phyloP scores from a whole-genome alignment of 2,888 invertebrate species.

The Chrysolina oricalcia region DNA sequence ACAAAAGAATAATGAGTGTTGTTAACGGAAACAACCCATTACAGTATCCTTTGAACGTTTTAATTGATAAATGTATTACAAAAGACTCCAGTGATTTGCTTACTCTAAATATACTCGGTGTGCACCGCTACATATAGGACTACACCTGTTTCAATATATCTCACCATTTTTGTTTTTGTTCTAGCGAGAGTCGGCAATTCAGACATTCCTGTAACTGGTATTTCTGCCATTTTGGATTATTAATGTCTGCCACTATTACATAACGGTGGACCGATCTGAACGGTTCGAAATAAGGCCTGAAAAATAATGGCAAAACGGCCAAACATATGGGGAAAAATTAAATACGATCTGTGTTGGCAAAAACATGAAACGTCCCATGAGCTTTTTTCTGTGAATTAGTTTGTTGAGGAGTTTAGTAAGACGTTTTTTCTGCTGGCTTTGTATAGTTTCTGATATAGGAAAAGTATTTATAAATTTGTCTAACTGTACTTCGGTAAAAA shows the following conservation, averaged over 20 bases:
- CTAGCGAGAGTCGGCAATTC: conserved; percentile 3
- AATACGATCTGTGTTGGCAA: no score
- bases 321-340: no score
- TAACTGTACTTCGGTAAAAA: no score
- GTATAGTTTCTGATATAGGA: no score
- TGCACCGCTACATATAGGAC: conserved; percentile 36
- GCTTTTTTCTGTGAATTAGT: no score
- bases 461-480: no score
- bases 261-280: background rate
- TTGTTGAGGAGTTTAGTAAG: no score
- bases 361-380: no score
- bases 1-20: background rate
- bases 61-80: conserved; percentile 21
- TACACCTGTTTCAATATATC: conserved; percentile 48
- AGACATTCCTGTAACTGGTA: conserved; percentile 7
- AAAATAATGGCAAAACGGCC: no score
- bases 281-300: no score
- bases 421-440: no score
- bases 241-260: background rate
- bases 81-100: conserved; percentile 21
- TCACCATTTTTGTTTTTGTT: conserved; percentile 31
- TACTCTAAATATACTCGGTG: conserved; percentile 38
- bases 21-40: conserved; percentile 19
- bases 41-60: conserved; percentile 21
- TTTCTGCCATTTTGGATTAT: conserved; percentile 2